phyloP scores from a whole-genome alignment of 2,888 invertebrate species.

The Sinohyriopsis cumingii region DNA sequence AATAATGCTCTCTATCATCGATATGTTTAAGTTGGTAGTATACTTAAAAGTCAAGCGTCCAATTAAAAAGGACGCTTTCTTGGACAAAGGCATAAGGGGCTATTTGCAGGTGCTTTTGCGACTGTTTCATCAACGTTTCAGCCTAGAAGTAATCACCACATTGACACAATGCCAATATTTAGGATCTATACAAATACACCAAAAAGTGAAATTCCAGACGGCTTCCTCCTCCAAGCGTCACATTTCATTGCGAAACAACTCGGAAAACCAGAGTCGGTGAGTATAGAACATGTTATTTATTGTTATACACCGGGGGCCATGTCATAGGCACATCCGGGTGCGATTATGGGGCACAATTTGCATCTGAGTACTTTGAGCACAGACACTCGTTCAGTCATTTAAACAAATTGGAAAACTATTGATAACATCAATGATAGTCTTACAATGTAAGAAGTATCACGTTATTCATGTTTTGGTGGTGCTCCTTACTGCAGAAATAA shows the following conservation, averaged over 20 bases:
- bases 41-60: not conserved
- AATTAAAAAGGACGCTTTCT: not conserved
- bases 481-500: too few species aligned
- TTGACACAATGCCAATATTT: conserved; percentile 42
- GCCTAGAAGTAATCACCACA: not conserved
- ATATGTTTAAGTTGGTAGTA: not conserved
- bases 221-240: conserved; percentile 42
- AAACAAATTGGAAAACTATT: too few species aligned
- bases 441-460: too few species aligned
- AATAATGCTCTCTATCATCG: conserved; percentile 2
- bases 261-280: conserved; percentile 47
- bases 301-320: not conserved
- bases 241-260: conserved; percentile 34
- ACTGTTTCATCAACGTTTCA: too few species aligned
- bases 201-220: conserved; percentile 26
- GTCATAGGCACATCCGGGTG: too few species aligned
- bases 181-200: conserved; percentile 35
- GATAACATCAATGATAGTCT: too few species aligned
- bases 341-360: too few species aligned
- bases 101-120: too few species aligned
- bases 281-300: not conserved
- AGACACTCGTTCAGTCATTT: not conserved
- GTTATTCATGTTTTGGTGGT: too few species aligned
- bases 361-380: not conserved
- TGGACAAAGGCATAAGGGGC: conserved; percentile 4